Base-by-base conservation (phyloP, 2,888 invertebrate species). In the Fragum whitleyi region DNA sequence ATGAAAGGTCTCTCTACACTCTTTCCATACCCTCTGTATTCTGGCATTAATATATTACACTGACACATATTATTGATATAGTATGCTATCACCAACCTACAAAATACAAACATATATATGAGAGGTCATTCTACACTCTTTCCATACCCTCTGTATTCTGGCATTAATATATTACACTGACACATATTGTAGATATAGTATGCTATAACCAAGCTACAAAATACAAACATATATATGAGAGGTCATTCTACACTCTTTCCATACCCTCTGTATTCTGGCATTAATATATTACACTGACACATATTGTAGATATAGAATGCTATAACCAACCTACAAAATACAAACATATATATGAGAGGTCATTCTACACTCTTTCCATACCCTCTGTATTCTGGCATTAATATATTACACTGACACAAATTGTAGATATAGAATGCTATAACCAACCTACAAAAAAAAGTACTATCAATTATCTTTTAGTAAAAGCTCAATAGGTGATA, bases 71-170 rank as follows among this genome's bases (percentile, higher is more conserved):
- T 96, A 94, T 96, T 97, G 78, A 98, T 95, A 5, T 97, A 97
- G 87, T 96, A 96, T 21, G 97, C 97, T 95, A 98, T 98, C 90
- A 97, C 96, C 89, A 98, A 6, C 32, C 32, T 36, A 95, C 86
- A 47, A 47, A 21, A 51, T 29, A 79, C 67, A 67, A 78, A 94
- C 94, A 98, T 88, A 95, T 95, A 94, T 99, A 98, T 1, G 96
- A 96, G 96, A 0, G 98, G 98, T 19, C 95, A 95, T 0, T 98
- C 98, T 90, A 97, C 92, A 7, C 98, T 98, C 29, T 97, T 95
- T 0, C 99, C 98, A 95, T 98, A 99, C 0, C 98, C 99, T 88
- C 98, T 95, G 92, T 98, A 99, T 92, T 99, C 99, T n/a, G 98
- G 96, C 95, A 98, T 96, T 65, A 98, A 94, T 86, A 98, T 95